Evolutionary conservation across 2,888 invertebrate species (phyloP).

Genomic region (Hypomecis punctinalis): DNA sequence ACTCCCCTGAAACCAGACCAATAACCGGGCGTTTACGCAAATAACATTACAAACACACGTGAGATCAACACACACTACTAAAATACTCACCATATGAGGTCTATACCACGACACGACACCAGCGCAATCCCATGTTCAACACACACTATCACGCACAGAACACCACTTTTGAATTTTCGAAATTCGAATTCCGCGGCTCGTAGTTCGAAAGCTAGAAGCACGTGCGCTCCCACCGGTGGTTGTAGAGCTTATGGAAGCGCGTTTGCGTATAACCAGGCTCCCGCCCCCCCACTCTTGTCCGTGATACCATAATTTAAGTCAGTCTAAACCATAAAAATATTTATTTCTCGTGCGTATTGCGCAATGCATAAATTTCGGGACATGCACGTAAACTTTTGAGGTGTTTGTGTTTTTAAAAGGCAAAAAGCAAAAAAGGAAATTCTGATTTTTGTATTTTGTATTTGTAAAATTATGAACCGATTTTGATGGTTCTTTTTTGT

Average conservation of each 20-base stretch:
- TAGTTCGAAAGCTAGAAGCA: constrained; percentile 30
- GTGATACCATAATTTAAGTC: constrained; percentile 62
- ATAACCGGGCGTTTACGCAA: constrained; percentile 33
- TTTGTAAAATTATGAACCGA: no score
- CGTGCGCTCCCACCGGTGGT: constrained; percentile 58
- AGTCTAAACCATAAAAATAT: constrained; percentile 75
- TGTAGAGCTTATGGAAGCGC: constrained; percentile 63
- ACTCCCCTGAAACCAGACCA: constrained; percentile 28
- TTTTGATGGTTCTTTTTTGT: no score
- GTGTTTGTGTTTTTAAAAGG: constrained; percentile 3
- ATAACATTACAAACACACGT: constrained; percentile 19
- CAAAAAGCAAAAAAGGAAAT: no score
- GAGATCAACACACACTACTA: neutral
- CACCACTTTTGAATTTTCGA: constrained; percentile 21
- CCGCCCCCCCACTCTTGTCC: constrained; percentile 46
- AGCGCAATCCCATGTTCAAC: constrained; percentile 43
- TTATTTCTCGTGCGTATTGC: constrained; percentile 71
- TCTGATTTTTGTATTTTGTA: no score
- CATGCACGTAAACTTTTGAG: constrained; percentile 45
- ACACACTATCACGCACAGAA: constrained; percentile 32
- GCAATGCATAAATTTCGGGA: constrained; percentile 68
- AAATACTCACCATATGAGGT: constrained; percentile 41
- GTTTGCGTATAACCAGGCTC: constrained; percentile 51
- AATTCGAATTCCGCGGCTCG: constrained; percentile 39
- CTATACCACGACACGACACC: constrained; percentile 28